Conservation (phyloP, 2,888 invertebrate species). For the Sinotaia quadrata region DNA sequence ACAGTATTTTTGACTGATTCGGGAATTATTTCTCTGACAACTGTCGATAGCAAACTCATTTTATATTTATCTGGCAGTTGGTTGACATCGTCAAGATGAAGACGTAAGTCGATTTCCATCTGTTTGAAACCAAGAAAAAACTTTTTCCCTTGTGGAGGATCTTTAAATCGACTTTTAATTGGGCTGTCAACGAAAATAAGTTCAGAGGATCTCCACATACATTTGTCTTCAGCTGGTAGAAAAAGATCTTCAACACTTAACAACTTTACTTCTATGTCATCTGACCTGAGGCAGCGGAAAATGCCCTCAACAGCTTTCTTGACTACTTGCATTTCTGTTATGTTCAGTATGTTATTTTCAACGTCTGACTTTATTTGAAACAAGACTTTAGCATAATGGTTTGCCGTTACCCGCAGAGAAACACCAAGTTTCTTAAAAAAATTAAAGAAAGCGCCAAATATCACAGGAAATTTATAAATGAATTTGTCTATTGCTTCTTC, state of each 20-base stretch:
- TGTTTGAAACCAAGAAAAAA: conserved; percentile 16
- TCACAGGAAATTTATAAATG: conserved; percentile 43
- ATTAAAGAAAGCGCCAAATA: conserved; percentile 40
- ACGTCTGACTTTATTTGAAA: conserved; percentile 29
- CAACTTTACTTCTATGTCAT: not conserved
- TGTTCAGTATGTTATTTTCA: not conserved
- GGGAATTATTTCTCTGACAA: conserved; percentile 15
- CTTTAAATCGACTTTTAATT: not conserved
- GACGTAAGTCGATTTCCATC: not conserved
- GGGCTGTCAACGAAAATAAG: not conserved
- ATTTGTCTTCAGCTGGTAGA: conserved; percentile 5
- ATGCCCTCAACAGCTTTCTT: conserved; percentile 13
- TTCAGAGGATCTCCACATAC: conserved; percentile 8
- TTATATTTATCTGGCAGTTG: conserved; percentile 9
- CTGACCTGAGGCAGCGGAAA: conserved; percentile 11
- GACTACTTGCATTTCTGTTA: conserved; percentile 17
- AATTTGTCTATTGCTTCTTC: conserved; percentile 46
- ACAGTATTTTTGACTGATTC: not conserved
- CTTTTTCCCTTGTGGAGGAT: not conserved
- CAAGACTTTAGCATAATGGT: conserved; percentile 46
- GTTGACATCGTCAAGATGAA: not conserved
- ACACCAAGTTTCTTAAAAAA: conserved; percentile 50
- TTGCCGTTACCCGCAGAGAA: conserved; percentile 33
- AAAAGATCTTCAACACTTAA: not conserved
- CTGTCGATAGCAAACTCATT: not conserved